Base-by-base conservation (phyloP, 1,140 invertebrate species). In the Apolygus lucorum region DNA sequence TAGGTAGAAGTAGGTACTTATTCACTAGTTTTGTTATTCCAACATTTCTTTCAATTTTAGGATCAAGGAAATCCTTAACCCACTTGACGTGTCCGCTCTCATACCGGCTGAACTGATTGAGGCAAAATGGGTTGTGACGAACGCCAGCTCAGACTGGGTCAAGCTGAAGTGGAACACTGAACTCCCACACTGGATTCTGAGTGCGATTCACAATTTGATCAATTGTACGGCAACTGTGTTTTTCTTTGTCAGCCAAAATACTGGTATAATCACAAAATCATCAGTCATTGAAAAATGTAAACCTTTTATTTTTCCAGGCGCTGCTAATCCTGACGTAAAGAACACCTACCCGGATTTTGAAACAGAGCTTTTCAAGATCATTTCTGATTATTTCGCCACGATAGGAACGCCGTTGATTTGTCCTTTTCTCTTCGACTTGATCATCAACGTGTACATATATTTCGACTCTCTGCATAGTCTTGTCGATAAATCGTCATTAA, bases 61-160 rank as follows among this genome's bases (percentile, higher is more conserved):
- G 17, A 42, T 42, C 34, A 42, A 42, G 34, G 34, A 42, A 8
- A 4, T 68, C 24, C 28, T 68, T 11, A 27, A 68, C 28, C 27
- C 29, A 24, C 52, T 49, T 26, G 69, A 65, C 28, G 28, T 70
- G 8, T 1, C 1, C 17, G 34, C 2, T 21, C 62, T 71, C 21
- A 24, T 71, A 17, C 29, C 52, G 2, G 25, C 68, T 1, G 54
- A 59, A 13, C 28, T 22, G 21, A 69, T 73, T 24, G 63, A 67
- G 25, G n/a, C 64, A n/a, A 66, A 69, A 29, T 73, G 72, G 72
- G 68, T 73, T 8, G 52, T 49, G n/a, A 63, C 52, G 14, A 73
- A 73, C 63, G 68, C 52, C 2, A 67, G 62, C 28, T 68, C 68
- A 14, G 70, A 73, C 26, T 73, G 63, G 28, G 25, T 21, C 17